Conservation (phyloP, 53 echinoderm and acorn worm species). For the Actinopyga echinites region DNA sequence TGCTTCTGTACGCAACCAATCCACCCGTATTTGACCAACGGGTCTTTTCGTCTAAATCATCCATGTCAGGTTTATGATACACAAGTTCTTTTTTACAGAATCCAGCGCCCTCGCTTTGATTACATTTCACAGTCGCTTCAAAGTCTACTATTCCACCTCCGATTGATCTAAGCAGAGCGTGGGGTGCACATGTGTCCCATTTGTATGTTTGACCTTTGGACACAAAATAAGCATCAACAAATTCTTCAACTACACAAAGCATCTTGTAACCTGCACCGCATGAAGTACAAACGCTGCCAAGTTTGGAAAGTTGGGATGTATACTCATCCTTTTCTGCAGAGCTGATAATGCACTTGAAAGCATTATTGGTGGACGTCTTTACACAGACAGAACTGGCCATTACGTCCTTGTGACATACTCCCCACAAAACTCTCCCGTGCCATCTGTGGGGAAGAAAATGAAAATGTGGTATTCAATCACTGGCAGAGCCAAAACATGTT, state of each 20-base stretch:
- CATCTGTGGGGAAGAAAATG: conserved; percentile 48
- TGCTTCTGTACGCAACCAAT: conserved; percentile 66
- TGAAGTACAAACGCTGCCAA: conserved; percentile 67
- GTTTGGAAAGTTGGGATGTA: conserved; percentile 42
- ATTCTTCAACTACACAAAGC: conserved; percentile 70
- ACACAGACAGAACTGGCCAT: conserved; percentile 53
- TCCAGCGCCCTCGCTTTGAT: conserved; percentile 7
- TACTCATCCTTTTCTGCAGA: conserved; percentile 68
- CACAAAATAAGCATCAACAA: conserved; percentile 82
- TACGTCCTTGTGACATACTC: conserved; percentile 63
- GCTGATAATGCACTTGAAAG: conserved; percentile 57
- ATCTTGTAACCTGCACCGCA: conserved; percentile 94
- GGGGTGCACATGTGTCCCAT: conserved; percentile 96
- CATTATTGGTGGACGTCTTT: not conserved
- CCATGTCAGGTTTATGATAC: conserved; percentile 72
- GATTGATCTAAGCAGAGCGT: conserved; percentile 75
- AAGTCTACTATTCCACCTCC: conserved; percentile 78
- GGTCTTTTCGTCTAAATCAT: conserved; percentile 46
- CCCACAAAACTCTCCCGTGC: conserved; percentile 77
- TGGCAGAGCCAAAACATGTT: too few species aligned
- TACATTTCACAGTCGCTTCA: conserved; percentile 23
- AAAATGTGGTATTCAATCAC: not conserved
- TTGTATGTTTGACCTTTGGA: conserved; percentile 86
- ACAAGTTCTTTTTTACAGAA: conserved; percentile 28
- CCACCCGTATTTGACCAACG: conserved; percentile 89